Evolutionary conservation across 2,113 vertebrate species (phyloP), one percentile per base, ranked within the genome.

Genomic region (Cebidichthys violaceus): DNA sequence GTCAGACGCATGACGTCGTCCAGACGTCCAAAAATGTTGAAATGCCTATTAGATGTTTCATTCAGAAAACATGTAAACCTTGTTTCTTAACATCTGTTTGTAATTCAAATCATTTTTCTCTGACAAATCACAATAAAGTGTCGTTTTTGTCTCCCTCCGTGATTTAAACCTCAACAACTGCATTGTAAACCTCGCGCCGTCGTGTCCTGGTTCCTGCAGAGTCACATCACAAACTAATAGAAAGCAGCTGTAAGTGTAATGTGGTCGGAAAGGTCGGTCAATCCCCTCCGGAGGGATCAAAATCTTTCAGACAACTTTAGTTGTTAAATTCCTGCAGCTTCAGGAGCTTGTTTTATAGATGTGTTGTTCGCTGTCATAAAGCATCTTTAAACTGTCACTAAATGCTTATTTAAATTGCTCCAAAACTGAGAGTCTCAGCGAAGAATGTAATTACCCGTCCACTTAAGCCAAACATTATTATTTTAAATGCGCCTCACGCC

Each of bases 11-110:
- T 24, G 31, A 73, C 37, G 31, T 31, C 2, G 29, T 37, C 65
- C 74, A 78, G 41, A 75, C 74, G 78, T 70, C 0, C 15, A 24
- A 67, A 75, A 79, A 66, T 43, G 64, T 24, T 8, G n/a, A 64
- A 37, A 45, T 1, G 18, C 9, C 62, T 43, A 5, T 22, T n/a
- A 9, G n/a, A 55, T 33, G n/a, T 81, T 77, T 72, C 13, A 61
- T 68, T 65, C 15, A 55, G 22, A 55, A 31, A 47, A 39, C 22
- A 57, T 39, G 22, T 27, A n/a, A n/a, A 39, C 13, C 2, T 69
- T 2, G 0, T 6, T 29, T 61, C 33, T 43, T 59, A 66, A 75
- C 60, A 73, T 73, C 41, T 76, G 83, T 69, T 79, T 64, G 22
- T 9, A 4, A 72, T 76, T 55, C 35, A 1, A 62, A 31, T 29